Conservation (phyloP, 2,888 invertebrate species). For the Zygothrica quintamaculata region DNA sequence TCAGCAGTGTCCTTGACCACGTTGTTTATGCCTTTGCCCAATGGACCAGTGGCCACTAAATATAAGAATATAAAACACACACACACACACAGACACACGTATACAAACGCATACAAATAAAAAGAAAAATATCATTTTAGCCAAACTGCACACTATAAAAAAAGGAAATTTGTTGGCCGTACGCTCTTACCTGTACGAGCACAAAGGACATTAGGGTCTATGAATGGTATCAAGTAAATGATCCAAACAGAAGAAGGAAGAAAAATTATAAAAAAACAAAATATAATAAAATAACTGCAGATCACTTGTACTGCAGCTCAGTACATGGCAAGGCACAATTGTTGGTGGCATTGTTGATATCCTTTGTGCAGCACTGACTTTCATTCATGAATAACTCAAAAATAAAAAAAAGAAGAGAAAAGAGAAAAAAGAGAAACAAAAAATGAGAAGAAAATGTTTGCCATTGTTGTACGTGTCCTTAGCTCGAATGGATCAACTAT, state of each 20-base stretch:
- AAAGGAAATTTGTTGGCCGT: slow-evolving; percentile 8
- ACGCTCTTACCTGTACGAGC: slow-evolving; percentile 35
- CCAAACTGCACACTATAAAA: slow-evolving; percentile 33
- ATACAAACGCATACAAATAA: no score
- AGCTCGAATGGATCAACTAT: slow-evolving; percentile 22
- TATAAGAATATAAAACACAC: slow-evolving; percentile 7
- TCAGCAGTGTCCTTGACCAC: slow-evolving; percentile 44
- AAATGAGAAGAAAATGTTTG: slow-evolving; percentile 9
- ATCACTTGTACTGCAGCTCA: slow-evolving; percentile 67
- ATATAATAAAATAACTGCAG: slow-evolving; percentile 63
- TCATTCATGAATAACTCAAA: slow-evolving; percentile 63
- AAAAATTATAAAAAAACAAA: no score
- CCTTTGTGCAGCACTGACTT: slow-evolving; percentile 68
- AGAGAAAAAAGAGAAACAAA: slow-evolving; percentile 3
- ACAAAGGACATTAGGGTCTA: slow-evolving; percentile 43
- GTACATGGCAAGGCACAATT: slow-evolving; percentile 22
- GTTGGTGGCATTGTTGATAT: slow-evolving; percentile 20
- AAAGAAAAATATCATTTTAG: slow-evolving; percentile 12
- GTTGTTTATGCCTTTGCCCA: slow-evolving; percentile 2
- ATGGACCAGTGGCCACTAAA: slow-evolving; percentile 24
- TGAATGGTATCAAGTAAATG: slow-evolving; percentile 35
- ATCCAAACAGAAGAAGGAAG: slow-evolving; percentile 39
- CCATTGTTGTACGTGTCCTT: slow-evolving; percentile 44
- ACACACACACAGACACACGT: no score
- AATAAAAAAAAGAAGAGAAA: slow-evolving; percentile 6